phyloP scores from a whole-genome alignment of 2,888 invertebrate species.

The Macrosiphum euphorbiae region DNA sequence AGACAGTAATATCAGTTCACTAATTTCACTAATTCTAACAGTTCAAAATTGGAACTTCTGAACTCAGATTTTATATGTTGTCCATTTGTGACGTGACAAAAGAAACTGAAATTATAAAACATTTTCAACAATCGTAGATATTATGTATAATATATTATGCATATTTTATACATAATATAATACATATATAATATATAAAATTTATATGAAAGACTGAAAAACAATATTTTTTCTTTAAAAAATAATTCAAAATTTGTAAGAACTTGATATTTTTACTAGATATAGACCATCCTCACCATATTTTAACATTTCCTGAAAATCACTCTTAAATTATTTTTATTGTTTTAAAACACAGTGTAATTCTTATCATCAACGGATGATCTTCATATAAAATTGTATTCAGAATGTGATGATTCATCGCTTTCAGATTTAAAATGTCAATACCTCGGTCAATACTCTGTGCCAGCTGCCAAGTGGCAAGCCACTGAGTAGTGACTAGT shows the following conservation, averaged over 20 bases:
- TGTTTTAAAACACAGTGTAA: neutral
- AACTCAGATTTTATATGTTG: neutral
- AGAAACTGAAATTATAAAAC: neutral
- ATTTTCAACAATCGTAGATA: neutral
- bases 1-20: neutral
- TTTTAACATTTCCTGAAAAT: neutral
- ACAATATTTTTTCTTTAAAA: neutral
- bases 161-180: neutral
- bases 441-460: neutral
- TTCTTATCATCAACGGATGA: neutral
- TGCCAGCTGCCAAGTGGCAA: conserved; percentile 24
- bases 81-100: neutral
- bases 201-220: neutral
- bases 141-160: neutral
- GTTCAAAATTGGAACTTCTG: neutral
- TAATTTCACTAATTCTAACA: neutral
- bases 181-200: neutral
- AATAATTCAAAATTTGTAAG: neutral
- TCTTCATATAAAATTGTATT: neutral
- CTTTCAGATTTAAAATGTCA: conserved; percentile 31
- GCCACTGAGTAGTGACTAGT: neutral
- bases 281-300: neutral
- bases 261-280: neutral
- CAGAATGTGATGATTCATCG: conserved; percentile 34
- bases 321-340: neutral